Percentiles rank a stretch among this genome's conserved stretches.
Conservation (phyloP, 2,888 invertebrate species). For the Ormia ochracea region DNA sequence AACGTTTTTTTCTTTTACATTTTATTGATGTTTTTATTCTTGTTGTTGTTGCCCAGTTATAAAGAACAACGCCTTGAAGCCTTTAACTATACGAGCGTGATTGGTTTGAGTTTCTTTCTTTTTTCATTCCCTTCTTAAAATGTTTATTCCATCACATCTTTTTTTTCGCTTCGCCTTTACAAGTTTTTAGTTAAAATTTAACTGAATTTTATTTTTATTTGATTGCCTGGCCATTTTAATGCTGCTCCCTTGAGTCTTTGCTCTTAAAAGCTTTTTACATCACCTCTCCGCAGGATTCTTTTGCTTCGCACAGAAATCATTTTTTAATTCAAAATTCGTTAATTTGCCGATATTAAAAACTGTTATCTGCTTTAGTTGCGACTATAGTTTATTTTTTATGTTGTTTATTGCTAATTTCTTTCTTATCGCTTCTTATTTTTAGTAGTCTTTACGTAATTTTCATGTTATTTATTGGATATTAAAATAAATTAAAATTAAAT, state of each 20-base stretch:
- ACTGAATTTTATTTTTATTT: conserved; percentile 62
- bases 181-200: conserved; percentile 39
- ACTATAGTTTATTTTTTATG: conserved; percentile 2
- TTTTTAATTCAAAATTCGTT: conserved; percentile 59
- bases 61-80: conserved; percentile 68
- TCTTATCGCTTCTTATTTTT: conserved; percentile 15
- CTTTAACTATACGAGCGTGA: conserved; percentile 57
- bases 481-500: conserved; percentile 56
- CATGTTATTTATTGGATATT: conserved; percentile 54
- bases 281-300: background rate
- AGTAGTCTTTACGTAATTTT: conserved; percentile 2
- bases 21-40: conserved; percentile 16
- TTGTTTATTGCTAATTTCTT: conserved; percentile 35
- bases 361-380: conserved; percentile 40
- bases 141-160: conserved; percentile 29
- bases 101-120: conserved; percentile 30
- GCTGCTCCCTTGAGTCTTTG: background rate
- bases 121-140: conserved; percentile 7
- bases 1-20: conserved; percentile 27
- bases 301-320: conserved; percentile 36
- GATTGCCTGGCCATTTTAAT: conserved; percentile 50
- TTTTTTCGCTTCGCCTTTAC: conserved; percentile 48
- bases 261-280: background rate
- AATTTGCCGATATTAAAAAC: conserved; percentile 61
- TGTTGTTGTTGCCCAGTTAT: conserved; percentile 65